A percentile compares a stretch with the other conserved stretches of the same genome.
phyloP scores from a whole-genome alignment of 2,888 invertebrate species.

The Lysandra bellargus region DNA sequence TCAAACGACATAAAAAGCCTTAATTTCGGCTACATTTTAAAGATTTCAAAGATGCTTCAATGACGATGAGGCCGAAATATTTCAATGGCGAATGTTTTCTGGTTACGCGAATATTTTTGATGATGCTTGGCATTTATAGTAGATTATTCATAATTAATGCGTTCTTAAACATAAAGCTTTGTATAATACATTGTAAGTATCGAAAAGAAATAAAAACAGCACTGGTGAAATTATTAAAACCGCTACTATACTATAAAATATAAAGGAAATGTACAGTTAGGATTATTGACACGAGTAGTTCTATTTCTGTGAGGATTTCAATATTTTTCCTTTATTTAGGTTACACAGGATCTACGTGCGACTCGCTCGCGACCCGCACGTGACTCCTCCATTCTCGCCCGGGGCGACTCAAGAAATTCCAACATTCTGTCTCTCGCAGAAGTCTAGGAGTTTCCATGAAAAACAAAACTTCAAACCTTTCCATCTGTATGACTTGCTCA shows the following conservation, averaged over 20 bases:
- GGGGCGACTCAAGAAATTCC: conserved; percentile 5
- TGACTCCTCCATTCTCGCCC: not conserved
- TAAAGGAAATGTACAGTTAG: not conserved
- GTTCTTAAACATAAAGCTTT: not conserved
- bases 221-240: not conserved
- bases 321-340: conserved; percentile 13
- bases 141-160: too few species aligned
- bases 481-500: not conserved
- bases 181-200: too few species aligned
- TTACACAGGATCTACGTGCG: conserved; percentile 1
- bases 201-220: too few species aligned
- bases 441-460: not conserved
- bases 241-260: not conserved
- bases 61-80: not conserved
- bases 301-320: conserved; percentile 1
- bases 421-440: conserved; percentile 4
- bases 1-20: conserved; percentile 61
- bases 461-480: not conserved
- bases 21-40: conserved; percentile 37
- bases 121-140: not conserved
- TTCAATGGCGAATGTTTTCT: not conserved
- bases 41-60: not conserved
- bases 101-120: not conserved
- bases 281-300: not conserved
- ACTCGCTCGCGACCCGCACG: not conserved